Conservation (phyloP, 2,888 invertebrate genomes). For the Andrena bicolor region DNA sequence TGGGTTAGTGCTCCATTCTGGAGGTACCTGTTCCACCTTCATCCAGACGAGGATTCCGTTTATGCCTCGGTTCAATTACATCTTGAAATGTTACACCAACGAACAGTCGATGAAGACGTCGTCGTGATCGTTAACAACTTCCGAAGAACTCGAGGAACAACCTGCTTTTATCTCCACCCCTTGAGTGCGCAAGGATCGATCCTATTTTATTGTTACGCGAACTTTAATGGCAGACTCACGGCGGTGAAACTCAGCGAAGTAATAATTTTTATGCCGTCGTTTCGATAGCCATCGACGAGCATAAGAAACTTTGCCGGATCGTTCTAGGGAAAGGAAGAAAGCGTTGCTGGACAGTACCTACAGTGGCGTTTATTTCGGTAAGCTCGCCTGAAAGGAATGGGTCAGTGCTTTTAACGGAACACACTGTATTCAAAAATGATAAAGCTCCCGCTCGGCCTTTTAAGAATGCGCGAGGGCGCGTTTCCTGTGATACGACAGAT, state of each 20-base stretch:
- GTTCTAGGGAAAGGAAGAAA: neutral
- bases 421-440: neutral
- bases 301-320: neutral
- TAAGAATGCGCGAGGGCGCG: neutral
- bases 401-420: neutral
- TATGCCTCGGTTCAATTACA: conserved; percentile 18
- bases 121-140: neutral
- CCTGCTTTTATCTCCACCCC: neutral
- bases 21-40: conserved; percentile 23
- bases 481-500: neutral
- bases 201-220: neutral
- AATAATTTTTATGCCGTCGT: neutral
- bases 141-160: neutral
- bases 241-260: too few relatives aligned
- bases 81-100: neutral
- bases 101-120: neutral
- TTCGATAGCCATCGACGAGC: too few relatives aligned
- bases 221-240: neutral
- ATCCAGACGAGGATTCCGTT: conserved; percentile 14
- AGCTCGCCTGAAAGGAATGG: neutral
- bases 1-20: conserved; percentile 42
- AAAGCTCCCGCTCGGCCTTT: conserved; percentile 7
- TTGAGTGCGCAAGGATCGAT: neutral
- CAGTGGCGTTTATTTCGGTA: neutral
- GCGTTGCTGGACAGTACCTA: neutral